Evolutionary conservation across 2,113 vertebrate species (phyloP), one percentile per base, ranked within the genome.

Genomic region (Ia io): DNA sequence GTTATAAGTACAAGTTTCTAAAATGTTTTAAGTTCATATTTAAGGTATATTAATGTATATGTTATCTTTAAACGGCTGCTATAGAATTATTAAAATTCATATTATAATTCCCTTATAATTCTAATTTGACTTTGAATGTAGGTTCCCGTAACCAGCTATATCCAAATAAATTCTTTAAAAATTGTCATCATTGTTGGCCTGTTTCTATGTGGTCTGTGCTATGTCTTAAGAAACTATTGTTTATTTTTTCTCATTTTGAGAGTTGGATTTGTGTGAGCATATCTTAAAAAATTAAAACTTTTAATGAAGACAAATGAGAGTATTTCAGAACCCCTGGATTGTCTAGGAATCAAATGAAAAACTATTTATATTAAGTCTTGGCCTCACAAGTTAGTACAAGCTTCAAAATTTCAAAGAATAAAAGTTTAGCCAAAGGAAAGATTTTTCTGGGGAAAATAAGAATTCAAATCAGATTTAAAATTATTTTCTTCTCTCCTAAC

Each of bases 391-490:
- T 89, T 82, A 92, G 23, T 23, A 78, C 23, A 73, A 44, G 28
- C 59, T 85, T 85, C 30, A 59, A 82, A 84, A 12, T 49, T 74
- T 93, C 35, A 85, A 69, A 63, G 30, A 96, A 93, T 78, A 74
- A 93, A 67, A 18, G 4, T 63, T 83, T 85, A 79, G n/a, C 65
- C 17, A 61, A 85, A 84, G 25, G 8, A 70, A 90, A 61, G 4
- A 1, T 35, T 59, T 59, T 77, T 78, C 35, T 35, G 2, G 12
- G 5, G 1, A 71, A 89, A 91, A 83, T 3, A 69, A 35, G n/a
- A 95, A 63, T 86, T 97, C 28, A 67, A 88, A 67, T 94, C 71
- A 80, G 14, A 88, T 88, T 84, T 92, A 17, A 92, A 94, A 80
- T 90, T 65, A 79, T 63, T 88, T 49, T 74, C 13, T 74, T 92